Base-by-base conservation (phyloP, 2,888 invertebrate species). In the Hypselothyrea guttata region DNA sequence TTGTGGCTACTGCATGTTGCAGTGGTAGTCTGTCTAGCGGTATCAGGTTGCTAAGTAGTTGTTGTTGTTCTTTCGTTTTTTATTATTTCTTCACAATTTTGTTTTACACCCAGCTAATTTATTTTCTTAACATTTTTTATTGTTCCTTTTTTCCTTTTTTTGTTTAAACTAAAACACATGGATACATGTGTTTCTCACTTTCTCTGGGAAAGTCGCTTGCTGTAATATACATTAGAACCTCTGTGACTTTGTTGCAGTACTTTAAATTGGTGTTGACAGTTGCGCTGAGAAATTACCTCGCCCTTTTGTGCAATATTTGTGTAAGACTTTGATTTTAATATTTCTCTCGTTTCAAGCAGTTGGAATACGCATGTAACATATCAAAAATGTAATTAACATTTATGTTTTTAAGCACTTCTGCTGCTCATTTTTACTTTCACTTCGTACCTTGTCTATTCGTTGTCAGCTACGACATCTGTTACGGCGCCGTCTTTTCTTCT, bases 201-300 rank as follows among this genome's bases (percentile, higher is more conserved):
- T 38, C 9, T 7, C 28, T 11, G 51, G 9, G 35, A 54, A 48
- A 42, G 52, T 45, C 2, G 22, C 5, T 4, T 22, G 40, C 11
- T 37, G 37, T 38, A 13, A 31, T 42, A 27, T 33, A 33, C 30
- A 61, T 63, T 66, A 54, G 44, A 44, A 57, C 46, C 61, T 46
- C 52, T 37, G 35, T 51, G 49, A 46, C 28, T 45, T 37, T 40
- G 74, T 35, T 37, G 37, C 71, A 83, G 71, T 83, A 87, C 87
- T 88, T 87, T 71, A 81, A 81, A 79, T 82, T 84, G 86, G 88
- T 88, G 89, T 87, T 87, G 88, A 88, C 88, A 88, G 86, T 75
- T 72, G 45, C 66, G 78, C 74, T 84, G 83, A 88, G 87, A 86
- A 88, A 88, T 88, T 84, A 74, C 77, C 74, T 64, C 63, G 56